Evolutionary conservation across 92 coral and sea anemone genomes (phyloP).

Genomic region (Virgularia gustaviana): DNA sequence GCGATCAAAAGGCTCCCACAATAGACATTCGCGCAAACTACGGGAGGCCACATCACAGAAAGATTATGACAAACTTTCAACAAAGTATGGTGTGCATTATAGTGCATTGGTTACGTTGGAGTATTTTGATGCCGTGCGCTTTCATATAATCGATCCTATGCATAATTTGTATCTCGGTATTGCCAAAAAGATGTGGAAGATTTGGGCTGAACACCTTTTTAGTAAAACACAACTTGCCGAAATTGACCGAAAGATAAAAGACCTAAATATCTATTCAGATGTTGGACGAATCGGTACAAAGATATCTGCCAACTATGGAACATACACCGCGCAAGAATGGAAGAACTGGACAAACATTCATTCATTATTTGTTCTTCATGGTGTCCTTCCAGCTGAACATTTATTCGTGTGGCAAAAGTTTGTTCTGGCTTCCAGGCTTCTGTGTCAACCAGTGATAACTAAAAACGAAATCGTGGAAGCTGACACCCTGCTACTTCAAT

Average conservation of each 20-base stretch:
- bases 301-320: constrained; percentile 37
- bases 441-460: not conserved
- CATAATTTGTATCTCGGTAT: no score
- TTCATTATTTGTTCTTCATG: constrained; percentile 31
- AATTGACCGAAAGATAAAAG: constrained; percentile 1
- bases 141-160: not conserved
- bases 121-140: not conserved
- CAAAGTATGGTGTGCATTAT: not conserved
- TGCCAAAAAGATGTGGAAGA: constrained; percentile 10
- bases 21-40: constrained; percentile 44
- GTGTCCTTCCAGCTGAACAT: constrained; percentile 1
- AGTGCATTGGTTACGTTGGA: not conserved
- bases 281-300: constrained; percentile 7
- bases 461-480: not conserved
- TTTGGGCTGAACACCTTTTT: not conserved
- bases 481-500: constrained; percentile 5
- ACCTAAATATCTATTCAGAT: constrained; percentile 17
- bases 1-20: constrained; percentile 44
- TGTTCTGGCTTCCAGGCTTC: not conserved
- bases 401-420: not conserved
- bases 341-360: constrained; percentile 35
- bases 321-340: constrained; percentile 38
- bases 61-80: constrained; percentile 16
- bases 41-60: constrained; percentile 12
- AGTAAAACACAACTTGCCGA: not conserved